phyloP scores from a whole-genome alignment of 2,797 vertebrate species.

The Oophaga sylvatica region DNA sequence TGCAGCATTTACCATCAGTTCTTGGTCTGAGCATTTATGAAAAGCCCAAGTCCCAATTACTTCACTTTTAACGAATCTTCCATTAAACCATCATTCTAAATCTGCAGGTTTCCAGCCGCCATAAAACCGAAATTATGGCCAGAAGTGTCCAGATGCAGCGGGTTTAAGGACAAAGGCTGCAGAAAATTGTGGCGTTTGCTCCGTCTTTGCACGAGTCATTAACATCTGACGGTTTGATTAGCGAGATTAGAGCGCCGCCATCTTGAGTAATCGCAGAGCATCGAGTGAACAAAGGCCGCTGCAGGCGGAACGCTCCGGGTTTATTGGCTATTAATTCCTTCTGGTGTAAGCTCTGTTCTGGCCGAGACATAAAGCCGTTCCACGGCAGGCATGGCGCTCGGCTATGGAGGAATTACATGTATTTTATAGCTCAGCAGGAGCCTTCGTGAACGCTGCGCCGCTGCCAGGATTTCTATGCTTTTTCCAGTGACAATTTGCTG shows the following conservation, averaged over 20 bases:
- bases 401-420: background rate
- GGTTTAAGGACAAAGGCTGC: background rate
- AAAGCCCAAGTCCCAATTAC: background rate
- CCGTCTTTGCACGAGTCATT: constrained; percentile 10
- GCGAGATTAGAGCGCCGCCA: background rate
- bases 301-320: background rate
- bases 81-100: background rate
- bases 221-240: constrained; percentile 22
- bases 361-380: background rate
- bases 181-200: background rate
- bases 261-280: background rate
- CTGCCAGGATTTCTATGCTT: background rate
- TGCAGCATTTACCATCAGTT: background rate
- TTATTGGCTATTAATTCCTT: constrained; percentile 24
- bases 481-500: constrained; percentile 8
- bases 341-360: background rate
- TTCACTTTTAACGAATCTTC: background rate
- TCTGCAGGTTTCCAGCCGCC: background rate
- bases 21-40: too few relatives aligned
- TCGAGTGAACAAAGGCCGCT: background rate
- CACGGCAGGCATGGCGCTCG: background rate
- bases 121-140: background rate
- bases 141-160: background rate
- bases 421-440: constrained; percentile 5
- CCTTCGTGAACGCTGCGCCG: background rate